These are phyloP conservation scores for Acanthopagrus latus DNA, from an alignment of 2,797 vertebrate genomes.

Conservation along the genomic window DNA sequence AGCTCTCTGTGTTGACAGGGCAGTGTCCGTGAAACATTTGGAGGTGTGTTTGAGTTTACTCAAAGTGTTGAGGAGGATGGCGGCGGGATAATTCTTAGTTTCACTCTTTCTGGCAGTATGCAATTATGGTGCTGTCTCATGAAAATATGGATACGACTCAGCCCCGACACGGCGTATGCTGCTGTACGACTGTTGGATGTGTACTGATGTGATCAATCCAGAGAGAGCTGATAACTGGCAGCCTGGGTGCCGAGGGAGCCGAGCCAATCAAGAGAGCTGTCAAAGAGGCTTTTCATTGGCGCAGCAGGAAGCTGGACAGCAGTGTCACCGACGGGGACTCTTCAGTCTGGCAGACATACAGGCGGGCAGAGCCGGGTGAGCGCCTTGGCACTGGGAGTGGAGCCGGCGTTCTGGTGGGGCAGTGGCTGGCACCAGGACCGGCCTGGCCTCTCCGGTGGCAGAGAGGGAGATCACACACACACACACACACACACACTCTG, in stretches of 20 bases:
- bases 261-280: conserved; percentile 81
- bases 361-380: conserved; percentile 74
- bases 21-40: background rate
- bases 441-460: conserved; percentile 72
- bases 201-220: conserved; percentile 46
- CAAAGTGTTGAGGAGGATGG: conserved; percentile 1
- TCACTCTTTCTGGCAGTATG: background rate
- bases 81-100: conserved; percentile 13
- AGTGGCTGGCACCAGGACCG: conserved; percentile 72
- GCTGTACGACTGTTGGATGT: background rate
- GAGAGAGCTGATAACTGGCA: conserved; percentile 59
- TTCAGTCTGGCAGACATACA: conserved; percentile 81
- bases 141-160: conserved; percentile 18
- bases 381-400: conserved; percentile 68
- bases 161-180: background rate
- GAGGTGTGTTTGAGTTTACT: conserved; percentile 18
- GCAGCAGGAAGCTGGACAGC: conserved; percentile 75
- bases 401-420: conserved; percentile 71
- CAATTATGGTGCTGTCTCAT: conserved; percentile 9
- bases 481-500: conserved; percentile 66
- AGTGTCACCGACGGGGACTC: conserved; percentile 73
- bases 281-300: conserved; percentile 81
- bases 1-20: background rate
- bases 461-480: conserved; percentile 65
- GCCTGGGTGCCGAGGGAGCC: conserved; percentile 45